Base-by-base conservation (phyloP, 1,140 invertebrate genomes). In the Calephelis nemesis region DNA sequence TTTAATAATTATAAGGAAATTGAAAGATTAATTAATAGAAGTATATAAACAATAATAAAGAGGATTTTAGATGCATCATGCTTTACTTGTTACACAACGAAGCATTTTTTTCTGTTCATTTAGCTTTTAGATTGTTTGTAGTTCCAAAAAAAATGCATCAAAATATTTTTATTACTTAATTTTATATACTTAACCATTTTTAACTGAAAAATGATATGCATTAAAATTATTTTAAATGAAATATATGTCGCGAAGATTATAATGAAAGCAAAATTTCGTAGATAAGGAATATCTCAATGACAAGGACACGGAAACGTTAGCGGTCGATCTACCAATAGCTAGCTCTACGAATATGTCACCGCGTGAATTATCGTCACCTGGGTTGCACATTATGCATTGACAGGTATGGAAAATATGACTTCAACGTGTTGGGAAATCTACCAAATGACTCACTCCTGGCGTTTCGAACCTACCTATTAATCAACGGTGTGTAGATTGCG, bases 391-490 rank as follows among this genome's bases (percentile, higher is more conserved):
- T 60, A 60, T 60, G 58, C 58, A n/a, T 60, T 40, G n/a, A 60
- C 50, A 7, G 15, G 40, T 13, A 66, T 40, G 8, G 52, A 42
- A n/a, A 67, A 52, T 52, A 49, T 54, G 49, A 65, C 64, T 30
- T 69, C 13, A 50, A 69, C 58, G 50, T 65, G 54, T n/a, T n/a
- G n/a, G n/a, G n/a, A n/a, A n/a, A n/a, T 47, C 63, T 69, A 62
- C 76, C 67, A 68, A 68, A 75, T 86, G 86, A 87, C 74, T 88
- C 84, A 85, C 73, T 78, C 70, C 7, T 62, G 65, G 76, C 76
- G 77, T 81, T 78, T 74, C 68, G 73, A 76, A 85, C 86, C 74
- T 86, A 88, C 86, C 86, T 88, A 84, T 81, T 75, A 75, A 78
- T 68, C 69, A 63, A 79, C 74, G 77, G 77, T 68, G 75, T 74